Evolutionary conservation across 2,888 invertebrate genomes (phyloP).

Genomic region (Protophormia terraenovae): DNA sequence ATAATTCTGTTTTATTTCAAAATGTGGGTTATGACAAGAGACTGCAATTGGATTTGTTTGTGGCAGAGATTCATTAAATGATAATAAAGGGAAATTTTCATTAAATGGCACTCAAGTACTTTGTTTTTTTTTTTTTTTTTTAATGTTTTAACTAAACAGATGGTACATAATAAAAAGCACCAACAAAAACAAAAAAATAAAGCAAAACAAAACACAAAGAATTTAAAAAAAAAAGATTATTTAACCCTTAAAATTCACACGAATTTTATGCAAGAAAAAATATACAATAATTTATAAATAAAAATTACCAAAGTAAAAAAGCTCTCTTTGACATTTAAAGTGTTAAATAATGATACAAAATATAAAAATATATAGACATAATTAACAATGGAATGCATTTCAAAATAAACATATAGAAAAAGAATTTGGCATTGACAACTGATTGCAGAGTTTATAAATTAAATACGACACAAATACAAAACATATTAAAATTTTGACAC

Average conservation of each 20-base stretch:
- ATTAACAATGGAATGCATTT: constrained; percentile 48
- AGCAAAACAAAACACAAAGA: background rate
- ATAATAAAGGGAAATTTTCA: constrained; percentile 59
- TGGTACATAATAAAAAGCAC: constrained; percentile 21
- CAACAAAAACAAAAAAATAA: background rate
- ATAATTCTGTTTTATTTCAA: constrained; percentile 40
- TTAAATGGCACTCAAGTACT: constrained; percentile 58
- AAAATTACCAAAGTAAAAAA: background rate
- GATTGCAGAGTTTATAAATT: background rate
- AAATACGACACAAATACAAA: constrained; percentile 36
- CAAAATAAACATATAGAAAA: constrained; percentile 39
- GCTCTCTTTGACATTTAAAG: background rate
- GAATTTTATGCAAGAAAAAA: background rate
- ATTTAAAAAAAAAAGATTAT: background rate
- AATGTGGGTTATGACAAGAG: constrained; percentile 45
- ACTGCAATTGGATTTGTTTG: constrained; percentile 44
- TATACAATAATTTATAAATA: background rate
- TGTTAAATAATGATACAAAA: background rate
- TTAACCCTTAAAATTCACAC: background rate
- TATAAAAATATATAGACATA: background rate
- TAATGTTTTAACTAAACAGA: constrained; percentile 59
- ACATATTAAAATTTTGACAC: constrained; percentile 20
- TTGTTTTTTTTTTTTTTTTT: constrained; percentile 34
- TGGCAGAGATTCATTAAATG: constrained; percentile 52
- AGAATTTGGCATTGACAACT: constrained; percentile 50